Conservation (phyloP, 2,797 vertebrate species). For the Mormyrus hasselquistii region DNA sequence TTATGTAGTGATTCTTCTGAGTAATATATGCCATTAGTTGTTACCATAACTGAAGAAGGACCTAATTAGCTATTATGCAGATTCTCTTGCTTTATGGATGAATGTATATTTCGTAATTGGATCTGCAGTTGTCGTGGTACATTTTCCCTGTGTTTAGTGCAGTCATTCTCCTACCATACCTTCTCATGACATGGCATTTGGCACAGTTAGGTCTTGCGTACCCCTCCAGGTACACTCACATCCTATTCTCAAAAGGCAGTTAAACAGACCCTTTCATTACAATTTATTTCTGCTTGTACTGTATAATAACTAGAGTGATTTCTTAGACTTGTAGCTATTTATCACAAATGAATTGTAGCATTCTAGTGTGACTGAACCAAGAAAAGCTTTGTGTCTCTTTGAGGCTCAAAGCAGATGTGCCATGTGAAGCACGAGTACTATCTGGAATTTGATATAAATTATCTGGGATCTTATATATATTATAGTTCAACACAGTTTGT, state of each 20-base stretch:
- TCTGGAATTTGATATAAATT: not conserved
- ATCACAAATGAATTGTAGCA: not conserved
- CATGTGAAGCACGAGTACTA: not conserved
- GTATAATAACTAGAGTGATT: not conserved
- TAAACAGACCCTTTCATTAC: not conserved
- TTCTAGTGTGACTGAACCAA: not conserved
- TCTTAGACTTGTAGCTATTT: not conserved
- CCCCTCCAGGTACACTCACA: not conserved
- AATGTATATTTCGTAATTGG: not conserved
- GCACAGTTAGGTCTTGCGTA: not conserved
- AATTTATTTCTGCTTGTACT: not conserved
- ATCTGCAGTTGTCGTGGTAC: not conserved
- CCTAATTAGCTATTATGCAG: not conserved
- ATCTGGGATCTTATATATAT: not conserved
- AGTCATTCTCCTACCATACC: not conserved
- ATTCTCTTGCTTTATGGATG: not conserved
- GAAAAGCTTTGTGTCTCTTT: not conserved
- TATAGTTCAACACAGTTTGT: not conserved
- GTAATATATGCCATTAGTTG: not conserved
- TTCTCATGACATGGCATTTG: not conserved
- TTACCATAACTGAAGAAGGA: not conserved
- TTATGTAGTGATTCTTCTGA: not conserved
- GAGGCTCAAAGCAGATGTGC: not conserved
- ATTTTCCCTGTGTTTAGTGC: not conserved
- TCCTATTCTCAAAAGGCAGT: not conserved